Evolutionary conservation across 2,797 vertebrate genomes (phyloP), one percentile per base, ranked within the genome.

Genomic region (Pseudomugil tenellus): DNA sequence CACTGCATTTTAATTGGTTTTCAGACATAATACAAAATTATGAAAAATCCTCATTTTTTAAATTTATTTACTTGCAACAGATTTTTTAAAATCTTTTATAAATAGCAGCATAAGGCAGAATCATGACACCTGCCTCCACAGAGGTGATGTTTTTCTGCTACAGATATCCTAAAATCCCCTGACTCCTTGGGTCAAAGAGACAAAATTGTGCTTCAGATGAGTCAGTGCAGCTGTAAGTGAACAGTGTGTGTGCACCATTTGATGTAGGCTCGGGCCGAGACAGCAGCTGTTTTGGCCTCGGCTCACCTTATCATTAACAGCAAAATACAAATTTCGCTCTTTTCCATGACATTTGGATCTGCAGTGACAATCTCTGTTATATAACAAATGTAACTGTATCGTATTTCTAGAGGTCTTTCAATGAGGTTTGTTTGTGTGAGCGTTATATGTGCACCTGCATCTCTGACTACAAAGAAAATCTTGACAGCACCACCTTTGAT

Each of bases 401-500:
- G 35, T 10, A 39, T 29, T 32, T 35, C 21, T 17, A 4, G 29
- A 21, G n/a, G 28, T 17, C 25, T 28, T 54, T 49, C 32, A 55
- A 39, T 31, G n/a, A 53, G 65, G 26, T 43, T 31, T 70, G 48
- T 70, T 39, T 67, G 28, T 29, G 37, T 70, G 67, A 46, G 29
- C 16, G 34, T 58, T 29, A 54, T 49, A 3, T 58, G 26, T 80
- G 66, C 76, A 83, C 76, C 83, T 80, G 85, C 19, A n/a, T 76
- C 59, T 69, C 14, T 1, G 58, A 73, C 70, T 58, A 82, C 83
- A 88, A 87, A 80, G 73, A 49, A 74, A 66, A 51, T 64, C 57
- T 79, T 74, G 76, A 83, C 80, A 76, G 61, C 59, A 26, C 54
- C 83, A 80, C 79, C 69, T 86, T 88, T 87, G 83, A 89, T 85